Evolutionary conservation across 1,140 invertebrate genomes (phyloP), one percentile per base, ranked within the genome.

Genomic region (Drosophila equinoxialis): DNA sequence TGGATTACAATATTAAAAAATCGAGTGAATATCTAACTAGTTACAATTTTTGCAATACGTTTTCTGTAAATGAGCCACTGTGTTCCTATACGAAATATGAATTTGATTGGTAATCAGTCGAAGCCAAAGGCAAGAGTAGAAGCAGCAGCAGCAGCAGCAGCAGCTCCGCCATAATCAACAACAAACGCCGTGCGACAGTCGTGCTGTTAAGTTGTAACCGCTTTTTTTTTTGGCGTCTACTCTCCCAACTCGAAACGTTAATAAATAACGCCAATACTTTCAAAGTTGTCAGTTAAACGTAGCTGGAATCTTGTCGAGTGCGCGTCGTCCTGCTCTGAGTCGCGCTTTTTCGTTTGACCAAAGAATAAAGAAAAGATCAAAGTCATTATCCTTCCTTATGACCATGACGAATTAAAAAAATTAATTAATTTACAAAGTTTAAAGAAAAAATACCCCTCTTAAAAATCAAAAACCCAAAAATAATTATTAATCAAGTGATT

Each of bases 121-220:
- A 77, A 74, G 67, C 74, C 63, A 71, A 73, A 79, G 33, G 70
- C 62, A 62, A 37, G 37, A 51, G 77, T 65, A 76, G 70, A 13
- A 82, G 75, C 68, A 76, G 70, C 54, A 82, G 71, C 80, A 65
- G 61, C 67, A 55, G 61, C 67, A 55, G 69, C 68, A 76, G 70
- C 54, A 82, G 75, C 80, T 61, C 77, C 83, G 80, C 80, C 83
- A 89, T 89, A 87, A 72, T 80, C 71, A 65, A 70, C 65, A 74
- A 83, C 77, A 87, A 83, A 89, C 71, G 68, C 72, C 57, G 79
- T 77, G 80, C 84, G 77, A 84, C 84, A 79, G 84, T 65, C 84
- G 78, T 30, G 77, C 74, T 70, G 84, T 70, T 57, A 84, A 89
- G 84, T 87, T 89, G 80, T 60, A 80, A 80, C 68, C 59, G 79